Base-by-base conservation (phyloP, 2,888 invertebrate genomes). In the Polietes domitor region DNA sequence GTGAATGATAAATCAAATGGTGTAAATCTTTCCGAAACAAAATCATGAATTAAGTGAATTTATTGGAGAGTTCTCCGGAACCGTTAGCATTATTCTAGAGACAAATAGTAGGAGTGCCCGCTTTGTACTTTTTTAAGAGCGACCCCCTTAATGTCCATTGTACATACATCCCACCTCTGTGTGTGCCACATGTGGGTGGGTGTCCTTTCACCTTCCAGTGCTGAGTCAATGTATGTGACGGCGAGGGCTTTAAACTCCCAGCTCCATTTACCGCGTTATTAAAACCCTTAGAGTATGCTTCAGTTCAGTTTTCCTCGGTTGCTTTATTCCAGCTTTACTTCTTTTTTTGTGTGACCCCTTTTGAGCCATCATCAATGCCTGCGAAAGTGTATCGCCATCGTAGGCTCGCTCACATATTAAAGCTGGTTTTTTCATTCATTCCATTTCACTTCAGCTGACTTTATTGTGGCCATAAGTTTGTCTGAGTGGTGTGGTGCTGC, bases 341-440 rank as follows among this genome's bases (percentile, higher is more conserved):
- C 37, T 37, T 12, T 7, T 32, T 32, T 32, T 32, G 7, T 7
- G 1, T 37, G 12, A 12, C 37, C 37, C 37, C 9, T 37, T 37
- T 37, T 37, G 1, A 12, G 37, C 37, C 37, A 37, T 37, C 4
- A 37, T 37, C 4, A 37, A 37, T 37, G 7, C 37, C 37, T 2
- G 9, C 37, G 1, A 37, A 1, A 37, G 10, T 7, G 37, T 37
- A 37, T 37, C 37, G 37, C 37, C 37, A 12, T 1, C 12, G 37
- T 37, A 37, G 37, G 37, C 26, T 7, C 26, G 19, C 3, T 2
- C 41, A 17, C 41, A 32, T 71, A 17, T 77, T 53, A 63, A 77
- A 77, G 71, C 70, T 50, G 32, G 6, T 37, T 50, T 77, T 41
- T 77, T 71, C 47, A 17, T 71, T 3, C 12, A 37, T 12, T n/a